Evolutionary conservation across 92 coral and sea anemone genomes (phyloP).

Genomic region (Virgularia gustaviana): DNA sequence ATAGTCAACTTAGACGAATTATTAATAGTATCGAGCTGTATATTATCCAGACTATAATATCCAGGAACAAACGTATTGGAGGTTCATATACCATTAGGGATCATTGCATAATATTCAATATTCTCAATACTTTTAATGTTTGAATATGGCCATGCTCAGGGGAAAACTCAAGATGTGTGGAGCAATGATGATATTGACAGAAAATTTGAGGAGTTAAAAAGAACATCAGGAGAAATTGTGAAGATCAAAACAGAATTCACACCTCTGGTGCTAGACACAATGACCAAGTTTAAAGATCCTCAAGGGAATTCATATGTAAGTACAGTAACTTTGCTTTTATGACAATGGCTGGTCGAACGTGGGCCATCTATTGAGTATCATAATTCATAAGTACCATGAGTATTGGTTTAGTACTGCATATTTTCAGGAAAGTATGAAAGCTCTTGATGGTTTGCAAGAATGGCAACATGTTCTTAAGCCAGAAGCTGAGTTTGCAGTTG

Average conservation of each 20-base stretch:
- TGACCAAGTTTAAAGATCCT: slow-evolving; percentile 66
- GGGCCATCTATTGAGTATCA: no score
- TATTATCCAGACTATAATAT: no score
- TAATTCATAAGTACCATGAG: background rate
- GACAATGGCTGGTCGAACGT: no score
- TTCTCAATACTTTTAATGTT: background rate
- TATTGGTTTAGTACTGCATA: background rate
- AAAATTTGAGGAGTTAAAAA: slow-evolving; percentile 2
- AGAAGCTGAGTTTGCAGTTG: slow-evolving; percentile 57
- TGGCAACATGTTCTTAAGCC: slow-evolving; percentile 57
- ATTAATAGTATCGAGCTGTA: no score
- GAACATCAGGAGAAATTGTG: slow-evolving; percentile 50
- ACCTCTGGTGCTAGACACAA: slow-evolving; percentile 69
- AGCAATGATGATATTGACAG: slow-evolving; percentile 8
- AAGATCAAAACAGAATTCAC: slow-evolving; percentile 58
- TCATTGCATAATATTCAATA: no score
- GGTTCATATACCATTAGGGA: no score
- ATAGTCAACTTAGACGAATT: no score
- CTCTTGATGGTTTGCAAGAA: slow-evolving; percentile 62
- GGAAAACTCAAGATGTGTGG: background rate
- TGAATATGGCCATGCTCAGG: background rate
- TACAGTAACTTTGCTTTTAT: no score
- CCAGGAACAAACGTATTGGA: no score
- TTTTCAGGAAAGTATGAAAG: slow-evolving; percentile 60
- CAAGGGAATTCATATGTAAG: slow-evolving; percentile 7